phyloP scores from a whole-genome alignment of 2,888 invertebrate species.

The Galeopsomyia nigrocyanea region DNA sequence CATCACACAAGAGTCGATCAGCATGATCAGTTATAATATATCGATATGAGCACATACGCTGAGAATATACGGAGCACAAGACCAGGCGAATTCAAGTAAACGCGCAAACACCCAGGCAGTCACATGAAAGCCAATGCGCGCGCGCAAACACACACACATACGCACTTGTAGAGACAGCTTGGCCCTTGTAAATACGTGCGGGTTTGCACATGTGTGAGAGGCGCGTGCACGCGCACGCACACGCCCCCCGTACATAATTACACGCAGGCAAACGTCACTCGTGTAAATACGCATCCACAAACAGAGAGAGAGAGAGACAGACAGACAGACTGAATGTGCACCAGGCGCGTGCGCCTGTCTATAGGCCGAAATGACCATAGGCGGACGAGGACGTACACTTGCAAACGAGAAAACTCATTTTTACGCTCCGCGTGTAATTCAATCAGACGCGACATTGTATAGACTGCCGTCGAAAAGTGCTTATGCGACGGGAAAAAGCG shows the following conservation, averaged over 20 bases:
- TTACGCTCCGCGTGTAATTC: too few relatives aligned
- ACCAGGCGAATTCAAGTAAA: not conserved
- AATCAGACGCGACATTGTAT: not conserved
- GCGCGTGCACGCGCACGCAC: constrained; percentile 50
- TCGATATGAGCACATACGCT: constrained; percentile 4
- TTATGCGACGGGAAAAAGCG: not conserved
- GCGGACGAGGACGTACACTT: too few relatives aligned
- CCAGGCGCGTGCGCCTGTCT: too few relatives aligned
- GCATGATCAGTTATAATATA: constrained; percentile 5
- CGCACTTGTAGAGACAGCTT: constrained; percentile 12
- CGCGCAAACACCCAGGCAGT: constrained; percentile 9
- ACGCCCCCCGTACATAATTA: constrained; percentile 10
- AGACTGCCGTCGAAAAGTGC: not conserved
- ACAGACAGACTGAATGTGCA: too few relatives aligned
- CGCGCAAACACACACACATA: not conserved
- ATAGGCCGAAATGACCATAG: too few relatives aligned
- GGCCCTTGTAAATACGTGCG: constrained; percentile 53
- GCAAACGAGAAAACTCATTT: too few relatives aligned
- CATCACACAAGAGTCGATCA: too few relatives aligned
- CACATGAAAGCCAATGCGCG: not conserved
- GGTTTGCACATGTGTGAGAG: constrained; percentile 43
- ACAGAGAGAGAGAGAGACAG: too few relatives aligned
- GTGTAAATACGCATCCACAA: constrained; percentile 13
- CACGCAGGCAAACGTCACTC: constrained; percentile 30
- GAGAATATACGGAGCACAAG: not conserved